Conservation (phyloP, 1,140 invertebrate genomes). For the Drosophila melanica region DNA sequence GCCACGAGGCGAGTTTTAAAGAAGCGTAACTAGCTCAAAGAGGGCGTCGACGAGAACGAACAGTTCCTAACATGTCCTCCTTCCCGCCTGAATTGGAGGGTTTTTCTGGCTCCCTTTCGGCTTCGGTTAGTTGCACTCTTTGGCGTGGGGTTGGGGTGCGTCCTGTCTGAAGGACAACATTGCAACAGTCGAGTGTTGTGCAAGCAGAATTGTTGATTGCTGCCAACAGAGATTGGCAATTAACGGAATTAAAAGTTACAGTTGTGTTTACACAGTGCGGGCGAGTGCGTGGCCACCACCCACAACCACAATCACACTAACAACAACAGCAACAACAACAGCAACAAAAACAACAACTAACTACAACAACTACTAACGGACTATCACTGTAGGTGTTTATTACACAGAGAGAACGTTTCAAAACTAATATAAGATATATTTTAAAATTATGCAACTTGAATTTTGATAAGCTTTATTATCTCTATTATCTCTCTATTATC, state of each 20-base stretch:
- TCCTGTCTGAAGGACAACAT: conserved; percentile 71
- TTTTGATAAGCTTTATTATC: no score
- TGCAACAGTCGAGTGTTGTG: conserved; percentile 83
- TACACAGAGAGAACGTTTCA: no score
- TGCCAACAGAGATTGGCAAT: conserved; percentile 84
- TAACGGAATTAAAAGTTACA: conserved; percentile 84
- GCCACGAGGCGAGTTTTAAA: conserved; percentile 64
- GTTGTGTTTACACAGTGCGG: conserved; percentile 68
- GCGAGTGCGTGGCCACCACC: neutral
- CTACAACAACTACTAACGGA: conserved; percentile 45
- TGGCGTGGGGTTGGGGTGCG: conserved; percentile 17
- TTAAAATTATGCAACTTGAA: no score
- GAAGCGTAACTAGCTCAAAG: conserved; percentile 68
- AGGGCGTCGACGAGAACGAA: neutral
- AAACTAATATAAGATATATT: no score
- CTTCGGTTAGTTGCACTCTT: conserved; percentile 47
- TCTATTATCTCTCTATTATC: no score
- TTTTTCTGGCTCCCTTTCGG: neutral
- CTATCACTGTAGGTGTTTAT: conserved; percentile 55
- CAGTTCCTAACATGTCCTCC: neutral
- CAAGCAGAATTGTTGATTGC: conserved; percentile 84
- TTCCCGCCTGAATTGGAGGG: no score
- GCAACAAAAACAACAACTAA: conserved; percentile 33
- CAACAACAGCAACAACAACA: conserved; percentile 43
- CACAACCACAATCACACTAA: conserved; percentile 40